Conservation (phyloP, 1,140 invertebrate genomes). For the Vollenhovia emeryi region DNA sequence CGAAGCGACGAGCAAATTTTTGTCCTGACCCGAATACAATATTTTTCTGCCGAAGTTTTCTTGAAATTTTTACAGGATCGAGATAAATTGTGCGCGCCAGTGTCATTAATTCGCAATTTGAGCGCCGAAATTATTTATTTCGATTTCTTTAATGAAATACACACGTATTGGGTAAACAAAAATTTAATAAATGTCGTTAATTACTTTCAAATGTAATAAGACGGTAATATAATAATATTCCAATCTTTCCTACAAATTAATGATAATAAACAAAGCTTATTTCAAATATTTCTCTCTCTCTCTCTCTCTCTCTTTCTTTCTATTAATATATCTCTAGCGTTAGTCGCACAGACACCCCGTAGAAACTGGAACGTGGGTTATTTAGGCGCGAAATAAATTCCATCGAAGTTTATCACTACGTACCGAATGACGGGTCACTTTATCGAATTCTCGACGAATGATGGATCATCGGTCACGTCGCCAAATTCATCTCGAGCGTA, state of each 20-base stretch:
- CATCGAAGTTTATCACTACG: slow-evolving; percentile 51
- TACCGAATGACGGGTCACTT: slow-evolving; percentile 37
- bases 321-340: background rate
- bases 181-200: background rate
- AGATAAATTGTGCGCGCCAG: background rate
- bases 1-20: background rate
- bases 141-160: no score
- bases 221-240: background rate
- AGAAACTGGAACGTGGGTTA: slow-evolving; percentile 14
- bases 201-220: background rate
- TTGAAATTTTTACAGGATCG: background rate
- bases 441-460: slow-evolving; percentile 63
- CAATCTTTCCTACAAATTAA: background rate
- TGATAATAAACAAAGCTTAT: background rate
- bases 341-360: background rate
- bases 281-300: background rate
- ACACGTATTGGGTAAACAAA: background rate
- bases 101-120: no score
- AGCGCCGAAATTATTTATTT: no score
- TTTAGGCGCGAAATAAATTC: background rate
- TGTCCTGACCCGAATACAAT: background rate
- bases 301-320: background rate
- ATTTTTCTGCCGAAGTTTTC: background rate
- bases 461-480: slow-evolving; percentile 63
- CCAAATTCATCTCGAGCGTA: slow-evolving; percentile 66